A percentile compares a stretch with the other conserved stretches of the same genome.
Conservation (phyloP, 1,140 invertebrate species). For the Himalopsyche phryganea region DNA sequence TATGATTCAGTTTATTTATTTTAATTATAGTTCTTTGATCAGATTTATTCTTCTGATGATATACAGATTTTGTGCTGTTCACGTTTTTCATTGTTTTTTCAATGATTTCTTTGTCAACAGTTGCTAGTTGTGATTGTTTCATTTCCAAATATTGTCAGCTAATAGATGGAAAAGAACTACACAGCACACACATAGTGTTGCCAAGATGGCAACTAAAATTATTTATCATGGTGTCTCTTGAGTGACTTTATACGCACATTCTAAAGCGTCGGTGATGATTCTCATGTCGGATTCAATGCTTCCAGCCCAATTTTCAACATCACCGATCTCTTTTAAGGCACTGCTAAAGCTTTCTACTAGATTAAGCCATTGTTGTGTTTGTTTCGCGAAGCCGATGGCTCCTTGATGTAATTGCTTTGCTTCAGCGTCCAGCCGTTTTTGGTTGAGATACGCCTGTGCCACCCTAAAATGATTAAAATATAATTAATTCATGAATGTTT, state of each 20-base stretch:
- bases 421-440: constrained; percentile 95
- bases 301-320: constrained; percentile 97
- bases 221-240: constrained; percentile 38
- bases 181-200: too few relatives aligned
- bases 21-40: too few relatives aligned
- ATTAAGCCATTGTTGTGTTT: constrained; percentile 93
- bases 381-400: constrained; percentile 91
- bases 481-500: too few relatives aligned
- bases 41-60: too few relatives aligned
- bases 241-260: constrained; percentile 90
- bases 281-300: constrained; percentile 96
- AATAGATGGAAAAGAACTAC: too few relatives aligned
- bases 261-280: constrained; percentile 86
- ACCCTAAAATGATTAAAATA: constrained; percentile 60
- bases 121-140: too few relatives aligned
- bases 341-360: constrained; percentile 94
- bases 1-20: too few relatives aligned
- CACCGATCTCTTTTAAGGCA: constrained; percentile 95
- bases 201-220: background rate
- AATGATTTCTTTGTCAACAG: too few relatives aligned
- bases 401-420: constrained; percentile 94
- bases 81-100: too few relatives aligned
- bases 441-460: constrained; percentile 96
- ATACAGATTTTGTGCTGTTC: too few relatives aligned
- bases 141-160: too few relatives aligned